phyloP scores from a whole-genome alignment of 2,113 vertebrate species.

The sheep (Ovis aries) region ARS-UI_Ramb_v3.0 NC_056055.1:206095001-206095500 shows the following conservation, averaged over 20 bases:
- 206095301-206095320: background rate
- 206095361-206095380: background rate
- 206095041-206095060: slow-evolving; percentile 69
- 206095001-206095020: slow-evolving; percentile 57
- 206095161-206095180: slow-evolving; percentile 65
- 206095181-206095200: slow-evolving; percentile 66
- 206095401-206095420: background rate
- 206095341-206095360: background rate
- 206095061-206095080: slow-evolving; percentile 77
- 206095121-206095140: slow-evolving; percentile 67
- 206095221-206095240: slow-evolving; percentile 47
- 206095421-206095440: background rate
- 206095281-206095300: background rate
- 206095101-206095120: slow-evolving; percentile 68
- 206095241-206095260: slow-evolving; percentile 60
- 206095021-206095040: slow-evolving; percentile 55
- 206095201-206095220: slow-evolving; percentile 72
- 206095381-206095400: background rate
- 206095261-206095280: slow-evolving; percentile 54
- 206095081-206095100: slow-evolving; percentile 74
- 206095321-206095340: background rate
- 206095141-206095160: slow-evolving; percentile 57
- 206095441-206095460: background rate
- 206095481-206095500: background rate
- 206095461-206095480: background rate